A percentile compares a stretch with the other conserved stretches of the same genome.
These are phyloP conservation scores for Hecatera dysodea DNA, from an alignment of 2,888 invertebrate species.

Conservation along the genomic window DNA sequence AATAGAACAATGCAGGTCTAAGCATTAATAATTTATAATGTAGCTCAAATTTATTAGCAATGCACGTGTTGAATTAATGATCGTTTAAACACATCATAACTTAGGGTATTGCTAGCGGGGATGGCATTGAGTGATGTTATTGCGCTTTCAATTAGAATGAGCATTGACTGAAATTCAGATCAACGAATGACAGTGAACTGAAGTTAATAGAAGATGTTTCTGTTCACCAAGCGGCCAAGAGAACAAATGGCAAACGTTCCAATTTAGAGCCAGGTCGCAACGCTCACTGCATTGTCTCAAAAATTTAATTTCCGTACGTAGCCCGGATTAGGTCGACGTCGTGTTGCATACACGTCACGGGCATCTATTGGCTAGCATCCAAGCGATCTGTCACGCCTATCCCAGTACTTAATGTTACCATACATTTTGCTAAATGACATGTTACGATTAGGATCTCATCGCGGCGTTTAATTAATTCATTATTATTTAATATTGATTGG, in stretches of 20 bases:
- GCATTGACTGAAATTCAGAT: conserved; percentile 7
- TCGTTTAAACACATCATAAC: conserved; percentile 39
- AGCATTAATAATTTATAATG: conserved; percentile 61
- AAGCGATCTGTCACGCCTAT: conserved; percentile 54
- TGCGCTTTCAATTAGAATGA: conserved; percentile 11
- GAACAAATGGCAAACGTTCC: conserved; percentile 41
- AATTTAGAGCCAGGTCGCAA: conserved; percentile 34
- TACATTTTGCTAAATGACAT: conserved; percentile 58
- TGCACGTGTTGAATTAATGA: conserved; percentile 54
- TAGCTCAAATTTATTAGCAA: conserved; percentile 55
- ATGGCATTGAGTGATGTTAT: conserved; percentile 5
- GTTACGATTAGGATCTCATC: conserved; percentile 56
- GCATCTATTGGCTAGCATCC: conserved; percentile 50
- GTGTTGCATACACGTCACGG: conserved; percentile 40
- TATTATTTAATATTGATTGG: conserved; percentile 46
- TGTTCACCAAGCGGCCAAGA: conserved; percentile 1
- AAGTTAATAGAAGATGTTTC: neutral
- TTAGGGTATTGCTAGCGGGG: conserved; percentile 12
- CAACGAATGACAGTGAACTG: neutral
- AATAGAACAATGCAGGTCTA: conserved; percentile 59
- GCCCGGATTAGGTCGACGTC: conserved; percentile 42
- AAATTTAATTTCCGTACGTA: conserved; percentile 65
- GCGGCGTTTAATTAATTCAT: conserved; percentile 41
- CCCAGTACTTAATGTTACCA: conserved; percentile 42
- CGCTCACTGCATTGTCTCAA: conserved; percentile 50